Base-by-base conservation (phyloP, 37 sponge, comb jelly and placozoan species). In the Theonella swinhoei region DNA sequence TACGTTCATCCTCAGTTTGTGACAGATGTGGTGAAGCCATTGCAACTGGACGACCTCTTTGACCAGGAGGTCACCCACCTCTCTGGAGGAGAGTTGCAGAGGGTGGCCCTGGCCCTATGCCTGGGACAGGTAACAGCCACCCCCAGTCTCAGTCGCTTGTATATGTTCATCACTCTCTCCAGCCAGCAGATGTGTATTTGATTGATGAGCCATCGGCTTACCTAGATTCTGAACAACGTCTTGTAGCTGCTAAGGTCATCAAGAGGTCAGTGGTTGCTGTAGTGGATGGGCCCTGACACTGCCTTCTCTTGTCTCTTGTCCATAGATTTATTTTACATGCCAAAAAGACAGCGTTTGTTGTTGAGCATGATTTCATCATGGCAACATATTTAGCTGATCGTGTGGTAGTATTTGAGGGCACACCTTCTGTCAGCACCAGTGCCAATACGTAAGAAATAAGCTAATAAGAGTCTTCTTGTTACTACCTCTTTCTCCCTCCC, bases 331-430 rank as follows among this genome's bases (percentile, higher is more conserved):
- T 99, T 59, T 78, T 99, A 0, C 99, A 99, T 86, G 99, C 99
- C 67, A 99, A 99, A 93, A 99, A 99, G 90, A 99, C 99, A 40
- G 99, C 99, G 23, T 99, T 99, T 87, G 93, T 99, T 19, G 99
- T 99, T 43, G 99, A 99, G 78, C 99, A 99, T 76, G 99, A 99
- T 78, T 99, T 99, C 84, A 99, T 99, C 69, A 99, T 99, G 99
- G 99, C 97, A 9, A 99, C 99, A 4, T 99, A 99, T 63, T 87
- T 99, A 4, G 95, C 99, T 32, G 99, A 99, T 68, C 81, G 97
- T 38, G 99, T 99, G 22, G 83, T 99, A 32, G 99, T 99, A 22
- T 96, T 99, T 76, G 99, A 97, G 35, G 99, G 99, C 35, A 82
- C 47, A n/a, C 99, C 99, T 26, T 97, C 97, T 24, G 59, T 96